Evolutionary conservation across 2,797 vertebrate species (phyloP).

Genomic region (Acanthiza pusilla): DNA sequence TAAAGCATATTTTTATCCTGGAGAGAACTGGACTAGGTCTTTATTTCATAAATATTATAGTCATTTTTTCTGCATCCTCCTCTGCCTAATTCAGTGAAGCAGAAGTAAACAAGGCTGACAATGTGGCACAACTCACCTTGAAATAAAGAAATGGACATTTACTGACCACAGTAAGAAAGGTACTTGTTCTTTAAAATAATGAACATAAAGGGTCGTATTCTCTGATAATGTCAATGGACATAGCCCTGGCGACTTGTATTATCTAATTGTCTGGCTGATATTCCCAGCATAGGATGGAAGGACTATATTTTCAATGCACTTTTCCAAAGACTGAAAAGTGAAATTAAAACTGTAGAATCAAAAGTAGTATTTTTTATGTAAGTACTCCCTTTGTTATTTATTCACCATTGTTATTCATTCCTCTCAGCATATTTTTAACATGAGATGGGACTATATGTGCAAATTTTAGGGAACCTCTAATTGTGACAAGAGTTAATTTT

Average conservation of each 20-base stretch:
- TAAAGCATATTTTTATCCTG: neutral
- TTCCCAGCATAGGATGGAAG: neutral
- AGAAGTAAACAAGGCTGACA: slow-evolving; percentile 38
- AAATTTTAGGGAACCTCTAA: neutral
- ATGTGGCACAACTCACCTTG: slow-evolving; percentile 1
- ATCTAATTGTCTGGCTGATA: neutral
- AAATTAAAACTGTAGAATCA: neutral
- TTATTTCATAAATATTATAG: neutral
- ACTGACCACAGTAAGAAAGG: neutral
- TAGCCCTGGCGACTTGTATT: fast-evolving
- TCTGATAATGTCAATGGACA: neutral
- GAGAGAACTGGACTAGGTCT: neutral
- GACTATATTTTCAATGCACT: neutral
- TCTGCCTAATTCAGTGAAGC: slow-evolving; percentile 22
- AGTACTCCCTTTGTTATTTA: neutral
- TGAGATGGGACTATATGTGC: neutral
- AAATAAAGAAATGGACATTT: slow-evolving; percentile 4
- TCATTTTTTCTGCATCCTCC: neutral
- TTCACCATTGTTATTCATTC: neutral
- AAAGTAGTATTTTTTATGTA: neutral
- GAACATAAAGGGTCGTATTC: neutral
- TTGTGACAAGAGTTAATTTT: neutral
- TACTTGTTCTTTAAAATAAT: neutral
- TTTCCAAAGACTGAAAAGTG: neutral
- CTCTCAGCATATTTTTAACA: neutral